These are phyloP conservation scores for Smutsia gigantea DNA, from an alignment of 2,797 vertebrate species.

Conservation along the genomic window DNA sequence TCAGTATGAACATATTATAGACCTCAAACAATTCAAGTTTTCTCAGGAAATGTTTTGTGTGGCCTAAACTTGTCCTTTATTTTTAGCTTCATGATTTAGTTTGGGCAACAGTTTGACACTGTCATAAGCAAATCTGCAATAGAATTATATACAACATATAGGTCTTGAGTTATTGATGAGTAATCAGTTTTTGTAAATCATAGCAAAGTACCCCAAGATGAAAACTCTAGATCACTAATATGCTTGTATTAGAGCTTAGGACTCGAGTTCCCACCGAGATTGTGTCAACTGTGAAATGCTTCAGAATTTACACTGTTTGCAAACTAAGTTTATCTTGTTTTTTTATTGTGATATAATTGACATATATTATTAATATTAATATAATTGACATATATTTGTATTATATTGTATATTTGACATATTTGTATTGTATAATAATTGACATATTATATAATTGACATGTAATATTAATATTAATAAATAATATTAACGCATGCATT, in stretches of 20 bases:
- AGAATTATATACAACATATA: neutral
- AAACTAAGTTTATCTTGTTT: neutral
- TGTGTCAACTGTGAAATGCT: neutral
- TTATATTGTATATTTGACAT: no score
- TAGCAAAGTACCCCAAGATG: neutral
- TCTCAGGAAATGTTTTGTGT: neutral
- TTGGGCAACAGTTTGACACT: neutral
- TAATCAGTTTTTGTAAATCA: neutral
- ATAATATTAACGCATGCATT: neutral
- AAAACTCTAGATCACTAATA: neutral
- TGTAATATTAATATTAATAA: no score
- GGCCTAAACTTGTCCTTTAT: conserved; percentile 12
- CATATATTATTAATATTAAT: neutral
- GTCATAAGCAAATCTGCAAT: neutral
- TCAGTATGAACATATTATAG: neutral
- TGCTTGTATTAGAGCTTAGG: neutral
- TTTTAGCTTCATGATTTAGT: conserved; percentile 9
- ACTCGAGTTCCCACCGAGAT: neutral
- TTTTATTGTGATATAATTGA: neutral
- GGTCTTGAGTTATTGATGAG: neutral
- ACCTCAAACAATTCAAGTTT: neutral
- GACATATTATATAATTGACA: neutral
- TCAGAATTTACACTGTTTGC: neutral
- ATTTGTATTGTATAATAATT: no score
- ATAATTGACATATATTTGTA: no score